Evolutionary conservation across 2,797 vertebrate species (phyloP).

Genomic region (Falco rusticolus): DNA sequence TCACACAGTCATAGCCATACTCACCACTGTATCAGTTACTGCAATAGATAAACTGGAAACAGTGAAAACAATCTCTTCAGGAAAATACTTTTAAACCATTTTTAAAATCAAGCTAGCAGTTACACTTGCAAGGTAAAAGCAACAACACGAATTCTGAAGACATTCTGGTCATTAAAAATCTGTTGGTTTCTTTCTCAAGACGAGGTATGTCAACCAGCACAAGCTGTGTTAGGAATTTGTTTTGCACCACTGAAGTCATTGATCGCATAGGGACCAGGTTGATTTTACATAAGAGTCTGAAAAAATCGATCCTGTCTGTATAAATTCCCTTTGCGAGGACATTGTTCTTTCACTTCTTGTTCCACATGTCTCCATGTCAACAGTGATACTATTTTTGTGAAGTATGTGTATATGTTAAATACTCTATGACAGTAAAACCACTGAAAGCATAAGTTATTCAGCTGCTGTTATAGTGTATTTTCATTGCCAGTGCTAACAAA

Average conservation of each 20-base stretch:
- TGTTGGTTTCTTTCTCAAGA: neutral
- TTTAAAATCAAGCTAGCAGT: neutral
- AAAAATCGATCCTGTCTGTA: neutral
- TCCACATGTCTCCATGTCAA: neutral
- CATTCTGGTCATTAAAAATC: neutral
- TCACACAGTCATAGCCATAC: neutral
- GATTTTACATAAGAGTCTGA: neutral
- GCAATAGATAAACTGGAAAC: neutral
- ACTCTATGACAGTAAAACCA: neutral
- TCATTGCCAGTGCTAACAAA: slow-evolving; percentile 18
- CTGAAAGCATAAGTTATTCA: neutral
- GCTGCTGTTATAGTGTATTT: neutral
- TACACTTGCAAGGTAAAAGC: neutral
- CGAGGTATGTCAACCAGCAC: neutral
- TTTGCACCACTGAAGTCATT: neutral
- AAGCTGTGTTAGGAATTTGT: neutral
- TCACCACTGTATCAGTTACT: neutral
- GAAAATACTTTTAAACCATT: neutral
- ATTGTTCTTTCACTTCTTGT: neutral
- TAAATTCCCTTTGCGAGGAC: neutral
- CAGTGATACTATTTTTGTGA: neutral
- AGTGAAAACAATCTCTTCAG: neutral
- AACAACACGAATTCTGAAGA: neutral
- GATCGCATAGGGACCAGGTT: neutral
- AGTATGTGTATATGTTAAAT: neutral